These are phyloP conservation scores for Lampropteryx suffumata DNA, from an alignment of 2,888 invertebrate species.

Conservation along the genomic window DNA sequence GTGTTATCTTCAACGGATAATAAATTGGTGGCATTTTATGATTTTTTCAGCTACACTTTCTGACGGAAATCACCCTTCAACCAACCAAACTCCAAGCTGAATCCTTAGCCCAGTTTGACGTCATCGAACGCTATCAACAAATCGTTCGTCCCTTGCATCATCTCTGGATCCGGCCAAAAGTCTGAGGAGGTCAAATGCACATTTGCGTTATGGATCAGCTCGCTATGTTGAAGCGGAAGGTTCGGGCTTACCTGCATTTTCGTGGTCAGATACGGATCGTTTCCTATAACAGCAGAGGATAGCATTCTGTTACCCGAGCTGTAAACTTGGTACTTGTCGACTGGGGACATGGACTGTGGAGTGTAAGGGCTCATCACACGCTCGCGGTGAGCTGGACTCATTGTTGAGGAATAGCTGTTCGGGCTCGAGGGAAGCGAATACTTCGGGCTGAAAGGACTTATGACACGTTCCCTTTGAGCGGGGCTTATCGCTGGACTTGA, in stretches of 20 bases:
- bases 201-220: slow-evolving; percentile 59
- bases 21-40: slow-evolving; percentile 10
- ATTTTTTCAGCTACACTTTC: slow-evolving; percentile 37
- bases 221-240: slow-evolving; percentile 52
- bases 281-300: slow-evolving; percentile 58
- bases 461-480: slow-evolving; percentile 55
- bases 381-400: slow-evolving; percentile 65
- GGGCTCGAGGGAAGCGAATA: slow-evolving; percentile 69
- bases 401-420: slow-evolving; percentile 61
- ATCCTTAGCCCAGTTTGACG: slow-evolving; percentile 60
- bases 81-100: slow-evolving; percentile 27
- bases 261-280: slow-evolving; percentile 68
- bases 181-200: slow-evolving; percentile 55
- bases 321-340: slow-evolving; percentile 59
- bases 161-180: slow-evolving; percentile 68
- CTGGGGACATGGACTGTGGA: slow-evolving; percentile 68
- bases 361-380: slow-evolving; percentile 67
- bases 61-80: slow-evolving; percentile 54
- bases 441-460: slow-evolving; percentile 65
- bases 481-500: slow-evolving; percentile 70
- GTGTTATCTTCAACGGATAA: slow-evolving; percentile 3
- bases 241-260: slow-evolving; percentile 72
- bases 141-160: slow-evolving; percentile 64
- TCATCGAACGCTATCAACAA: slow-evolving; percentile 70
- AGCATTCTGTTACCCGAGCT: slow-evolving; percentile 55